Evolutionary conservation across 2,113 vertebrate genomes (phyloP).

Genomic region (Aythya baeri): DNA sequence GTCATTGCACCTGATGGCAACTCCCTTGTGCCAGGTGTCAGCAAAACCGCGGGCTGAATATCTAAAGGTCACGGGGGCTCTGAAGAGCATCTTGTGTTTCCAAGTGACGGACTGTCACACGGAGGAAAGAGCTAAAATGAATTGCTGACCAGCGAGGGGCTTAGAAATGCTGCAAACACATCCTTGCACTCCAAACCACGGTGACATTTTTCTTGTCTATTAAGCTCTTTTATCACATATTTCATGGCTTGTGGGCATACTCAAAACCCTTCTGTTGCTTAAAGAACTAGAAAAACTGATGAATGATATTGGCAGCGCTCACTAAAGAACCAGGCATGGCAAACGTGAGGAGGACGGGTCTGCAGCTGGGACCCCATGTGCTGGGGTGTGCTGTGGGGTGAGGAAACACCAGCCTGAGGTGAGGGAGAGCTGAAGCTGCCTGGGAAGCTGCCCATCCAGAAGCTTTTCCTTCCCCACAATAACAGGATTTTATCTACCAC

Average conservation of each 20-base stretch:
- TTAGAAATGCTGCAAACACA: background rate
- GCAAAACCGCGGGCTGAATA: conserved; percentile 40
- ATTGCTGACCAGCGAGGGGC: background rate
- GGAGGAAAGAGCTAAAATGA: background rate
- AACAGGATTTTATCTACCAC: background rate
- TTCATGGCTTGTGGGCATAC: background rate
- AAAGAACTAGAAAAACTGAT: background rate
- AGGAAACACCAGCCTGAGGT: background rate
- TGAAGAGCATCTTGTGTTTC: conserved; percentile 46
- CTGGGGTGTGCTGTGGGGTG: background rate
- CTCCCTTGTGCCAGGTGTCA: conserved; percentile 30
- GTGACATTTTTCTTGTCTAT: background rate
- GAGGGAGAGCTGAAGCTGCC: background rate
- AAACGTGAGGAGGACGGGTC: background rate
- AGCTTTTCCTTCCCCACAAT: background rate
- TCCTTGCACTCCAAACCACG: background rate
- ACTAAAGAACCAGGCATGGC: background rate
- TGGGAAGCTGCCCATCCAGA: background rate
- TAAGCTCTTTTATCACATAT: background rate
- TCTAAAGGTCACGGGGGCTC: conserved; percentile 37
- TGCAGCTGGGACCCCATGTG: background rate
- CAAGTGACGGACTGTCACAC: background rate
- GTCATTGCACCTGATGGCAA: background rate
- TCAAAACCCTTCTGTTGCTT: background rate
- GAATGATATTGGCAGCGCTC: background rate